These are phyloP conservation scores for Grantiella picta DNA, from an alignment of 2,113 vertebrate genomes.

Conservation along the genomic window DNA sequence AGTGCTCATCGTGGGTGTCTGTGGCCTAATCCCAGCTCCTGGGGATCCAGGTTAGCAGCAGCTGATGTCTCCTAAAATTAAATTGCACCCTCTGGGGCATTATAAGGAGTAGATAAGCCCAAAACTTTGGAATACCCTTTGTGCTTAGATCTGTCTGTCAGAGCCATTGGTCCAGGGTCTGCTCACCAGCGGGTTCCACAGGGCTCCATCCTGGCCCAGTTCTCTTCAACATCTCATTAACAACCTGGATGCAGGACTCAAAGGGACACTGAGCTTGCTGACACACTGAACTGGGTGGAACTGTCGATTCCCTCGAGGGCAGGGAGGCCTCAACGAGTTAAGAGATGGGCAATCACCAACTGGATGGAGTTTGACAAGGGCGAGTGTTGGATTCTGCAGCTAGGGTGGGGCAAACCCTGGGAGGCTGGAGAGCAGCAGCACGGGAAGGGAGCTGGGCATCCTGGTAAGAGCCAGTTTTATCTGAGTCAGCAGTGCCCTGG, in stretches of 20 bases:
- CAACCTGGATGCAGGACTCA: neutral
- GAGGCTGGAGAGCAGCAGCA: neutral
- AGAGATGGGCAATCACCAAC: neutral
- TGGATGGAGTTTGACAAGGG: neutral
- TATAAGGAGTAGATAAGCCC: constrained; percentile 8
- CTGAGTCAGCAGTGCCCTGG: neutral
- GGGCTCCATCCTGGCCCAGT: neutral
- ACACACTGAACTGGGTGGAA: neutral
- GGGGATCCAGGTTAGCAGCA: constrained; percentile 3
- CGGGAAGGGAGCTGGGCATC: neutral
- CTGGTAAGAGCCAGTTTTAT: neutral
- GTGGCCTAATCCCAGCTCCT: neutral
- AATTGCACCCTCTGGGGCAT: constrained; percentile 2
- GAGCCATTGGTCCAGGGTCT: fast-evolving
- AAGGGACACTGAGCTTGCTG: neutral
- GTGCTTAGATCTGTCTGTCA: constrained; percentile 34
- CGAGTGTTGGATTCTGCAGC: neutral
- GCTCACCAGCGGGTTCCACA: neutral
- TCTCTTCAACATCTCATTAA: neutral
- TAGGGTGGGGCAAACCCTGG: neutral
- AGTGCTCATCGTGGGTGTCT: fast-evolving
- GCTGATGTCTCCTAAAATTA: constrained; percentile 14
- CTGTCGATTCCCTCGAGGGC: neutral
- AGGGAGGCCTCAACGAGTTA: neutral
- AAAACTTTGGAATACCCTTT: neutral